A percentile compares a stretch with the other conserved stretches of the same genome.
phyloP scores from a whole-genome alignment of 2,797 vertebrate genomes.

The Remorina albescens region DNA sequence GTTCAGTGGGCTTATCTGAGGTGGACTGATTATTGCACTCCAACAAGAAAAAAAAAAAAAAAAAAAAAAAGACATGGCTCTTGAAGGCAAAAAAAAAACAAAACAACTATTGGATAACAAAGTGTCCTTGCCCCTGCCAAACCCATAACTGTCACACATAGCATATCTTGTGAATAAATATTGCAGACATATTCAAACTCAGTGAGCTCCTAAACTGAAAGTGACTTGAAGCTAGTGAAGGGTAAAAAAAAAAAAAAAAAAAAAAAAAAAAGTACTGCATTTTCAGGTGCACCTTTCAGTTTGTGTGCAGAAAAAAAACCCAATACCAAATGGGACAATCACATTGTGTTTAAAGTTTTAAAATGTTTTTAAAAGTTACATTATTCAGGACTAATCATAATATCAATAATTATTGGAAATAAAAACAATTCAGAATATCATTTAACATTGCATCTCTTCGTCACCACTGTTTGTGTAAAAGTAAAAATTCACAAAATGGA shows the following conservation, averaged over 20 bases:
- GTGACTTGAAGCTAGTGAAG: conserved; percentile 78
- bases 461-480: conserved; percentile 75
- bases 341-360: conserved; percentile 64
- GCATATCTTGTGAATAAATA: conserved; percentile 86
- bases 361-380: conserved; percentile 64
- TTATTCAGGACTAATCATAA: conserved; percentile 70
- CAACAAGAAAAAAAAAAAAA: conserved; percentile 68
- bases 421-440: conserved; percentile 64
- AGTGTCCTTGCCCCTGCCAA: conserved; percentile 78
- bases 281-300: conserved; percentile 74
- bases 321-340: conserved; percentile 69
- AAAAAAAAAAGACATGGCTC: conserved; percentile 76
- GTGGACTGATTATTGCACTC: conserved; percentile 88
- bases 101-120: conserved; percentile 69
- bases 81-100: conserved; percentile 55
- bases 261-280: conserved; percentile 83
- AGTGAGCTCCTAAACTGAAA: conserved; percentile 79
- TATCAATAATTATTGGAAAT: conserved; percentile 67
- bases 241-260: conserved; percentile 61
- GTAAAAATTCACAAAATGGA: conserved; percentile 73
- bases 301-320: conserved; percentile 71
- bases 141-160: conserved; percentile 78
- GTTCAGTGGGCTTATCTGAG: conserved; percentile 78
- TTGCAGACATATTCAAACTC: conserved; percentile 81
- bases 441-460: conserved; percentile 69